Base-by-base conservation (phyloP, 2,113 vertebrate species). In the Osmerus mordax region DNA sequence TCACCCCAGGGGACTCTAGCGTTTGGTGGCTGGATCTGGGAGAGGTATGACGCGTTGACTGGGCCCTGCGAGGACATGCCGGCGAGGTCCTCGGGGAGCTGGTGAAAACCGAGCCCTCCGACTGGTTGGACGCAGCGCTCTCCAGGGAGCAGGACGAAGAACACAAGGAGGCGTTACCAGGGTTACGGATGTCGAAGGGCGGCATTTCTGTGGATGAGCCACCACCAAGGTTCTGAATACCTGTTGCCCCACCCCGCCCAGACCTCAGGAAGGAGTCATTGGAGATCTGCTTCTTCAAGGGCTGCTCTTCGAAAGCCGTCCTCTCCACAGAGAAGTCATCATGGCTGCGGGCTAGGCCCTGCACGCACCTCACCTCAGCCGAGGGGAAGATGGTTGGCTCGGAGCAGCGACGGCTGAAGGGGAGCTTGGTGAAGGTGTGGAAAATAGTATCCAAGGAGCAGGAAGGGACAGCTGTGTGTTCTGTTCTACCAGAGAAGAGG, bases 11-110 rank as follows among this genome's bases (percentile, higher is more conserved):
- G 53, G 70, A 53, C 3, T 91, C 88, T 66, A 83, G 72, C 0
- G 41, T 47, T 47, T 83, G 87, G 16, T 74, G 16, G 70, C 90
- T 94, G 3, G 71, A 67, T 12, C 82, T 89, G 67, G 88, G 86
- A 11, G 89, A 87, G 56, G 88, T 87, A 28, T 93, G 93, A 61
- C 75, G 89, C 61, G 70, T 75, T 63, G 90, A 79, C 72, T 86
- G 79, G 8, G 14, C 67, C 79, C 82, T 94, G 69, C 92, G 88
- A 61, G 86, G 78, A 74, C 88, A 91, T n/a, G 81, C 65, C 0
- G 97, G 96, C 0, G 97, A 98, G n/a, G 87, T 85, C 64, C 69
- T 0, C 0, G 95, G 96, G 0, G 96, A 97, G 29, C 80, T 93
- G 71, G 89, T 90, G 77, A 95, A 97, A 28, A 95, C 92, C 0